These are phyloP conservation scores for Pristionchus japonicus DNA, from an alignment of 2,888 invertebrate species.

Conservation along the genomic window DNA sequence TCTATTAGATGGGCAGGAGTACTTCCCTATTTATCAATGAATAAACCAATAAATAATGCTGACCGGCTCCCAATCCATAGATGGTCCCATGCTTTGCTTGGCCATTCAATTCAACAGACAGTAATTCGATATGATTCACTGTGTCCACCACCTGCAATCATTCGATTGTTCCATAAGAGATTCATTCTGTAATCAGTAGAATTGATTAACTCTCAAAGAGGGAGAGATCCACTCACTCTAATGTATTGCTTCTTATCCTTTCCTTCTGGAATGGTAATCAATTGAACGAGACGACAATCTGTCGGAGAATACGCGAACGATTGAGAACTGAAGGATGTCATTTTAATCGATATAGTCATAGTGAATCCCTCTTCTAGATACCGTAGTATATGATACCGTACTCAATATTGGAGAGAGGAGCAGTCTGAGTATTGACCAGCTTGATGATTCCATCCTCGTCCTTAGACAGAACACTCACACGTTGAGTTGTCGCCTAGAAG, in stretches of 20 bases:
- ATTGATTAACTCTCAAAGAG: not conserved
- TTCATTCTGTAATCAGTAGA: not conserved
- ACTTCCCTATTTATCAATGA: no score
- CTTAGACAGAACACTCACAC: not conserved
- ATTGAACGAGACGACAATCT: conserved; percentile 62
- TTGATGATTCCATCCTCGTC: conserved; percentile 18
- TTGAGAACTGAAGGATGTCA: conserved; percentile 53
- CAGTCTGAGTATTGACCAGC: conserved; percentile 33
- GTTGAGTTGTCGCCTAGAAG: conserved; percentile 36
- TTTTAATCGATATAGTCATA: not conserved
- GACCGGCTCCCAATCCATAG: conserved; percentile 54
- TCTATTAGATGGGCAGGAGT: no score
- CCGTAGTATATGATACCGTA: no score
- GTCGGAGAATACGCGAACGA: conserved; percentile 55
- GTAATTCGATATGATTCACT: conserved; percentile 57
- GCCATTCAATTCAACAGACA: conserved; percentile 60
- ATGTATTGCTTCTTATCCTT: conserved; percentile 69
- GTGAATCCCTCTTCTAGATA: not conserved
- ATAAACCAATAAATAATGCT: no score
- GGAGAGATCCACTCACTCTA: conserved; percentile 47
- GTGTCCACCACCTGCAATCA: conserved; percentile 55
- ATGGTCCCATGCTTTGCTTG: conserved; percentile 70
- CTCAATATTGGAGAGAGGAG: not conserved
- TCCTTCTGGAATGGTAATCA: conserved; percentile 64
- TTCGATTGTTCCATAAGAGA: not conserved